Conservation (phyloP, 1,140 invertebrate genomes). For the Homarus americanus region DNA sequence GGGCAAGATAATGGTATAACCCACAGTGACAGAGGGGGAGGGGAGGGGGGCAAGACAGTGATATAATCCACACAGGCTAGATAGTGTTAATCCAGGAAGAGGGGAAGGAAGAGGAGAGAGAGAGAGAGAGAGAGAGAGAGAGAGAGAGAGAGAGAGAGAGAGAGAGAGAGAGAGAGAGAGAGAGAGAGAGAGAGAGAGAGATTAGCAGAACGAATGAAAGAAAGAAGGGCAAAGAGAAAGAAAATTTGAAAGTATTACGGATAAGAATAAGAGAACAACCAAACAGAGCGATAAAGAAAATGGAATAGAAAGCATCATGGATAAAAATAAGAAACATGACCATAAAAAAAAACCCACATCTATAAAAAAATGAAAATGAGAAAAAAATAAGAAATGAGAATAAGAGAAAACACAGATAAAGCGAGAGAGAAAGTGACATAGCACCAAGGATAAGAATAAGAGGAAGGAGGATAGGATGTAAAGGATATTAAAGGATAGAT, state of each 20-base stretch:
- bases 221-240: neutral
- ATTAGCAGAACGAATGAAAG: neutral
- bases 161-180: neutral
- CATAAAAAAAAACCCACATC: no score
- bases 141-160: neutral
- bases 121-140: neutral
- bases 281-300: no score
- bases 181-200: neutral
- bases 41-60: neutral
- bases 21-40: neutral
- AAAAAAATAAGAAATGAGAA: neutral
- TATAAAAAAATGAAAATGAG: neutral
- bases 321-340: neutral
- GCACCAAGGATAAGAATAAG: neutral
- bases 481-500: neutral
- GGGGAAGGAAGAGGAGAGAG: constrained; percentile 7
- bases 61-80: no score
- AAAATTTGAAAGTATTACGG: no score
- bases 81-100: no score
- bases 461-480: neutral
- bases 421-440: neutral
- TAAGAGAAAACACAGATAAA: neutral
- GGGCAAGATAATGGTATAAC: no score
- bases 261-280: no score
- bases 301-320: no score